phyloP scores from a whole-genome alignment of 64 coral and sea anemone genomes.

The Catalaphyllia jardinei region DNA sequence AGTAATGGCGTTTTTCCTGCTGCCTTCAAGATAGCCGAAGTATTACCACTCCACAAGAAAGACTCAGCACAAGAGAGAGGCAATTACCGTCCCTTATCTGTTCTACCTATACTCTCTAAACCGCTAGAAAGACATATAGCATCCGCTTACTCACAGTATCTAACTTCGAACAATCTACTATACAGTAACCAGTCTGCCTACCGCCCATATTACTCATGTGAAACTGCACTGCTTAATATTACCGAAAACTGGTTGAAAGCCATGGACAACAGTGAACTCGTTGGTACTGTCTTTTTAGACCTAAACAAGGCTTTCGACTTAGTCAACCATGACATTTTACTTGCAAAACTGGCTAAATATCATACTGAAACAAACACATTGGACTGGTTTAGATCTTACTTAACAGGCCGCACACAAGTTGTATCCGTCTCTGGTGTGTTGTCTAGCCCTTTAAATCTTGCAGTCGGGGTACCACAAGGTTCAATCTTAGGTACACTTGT shows the following conservation, averaged over 20 bases:
- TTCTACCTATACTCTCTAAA: conserved; percentile 43
- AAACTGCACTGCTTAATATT: background rate
- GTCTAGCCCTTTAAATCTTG: background rate
- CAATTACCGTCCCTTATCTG: conserved; percentile 44
- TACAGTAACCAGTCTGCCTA: conserved; percentile 22
- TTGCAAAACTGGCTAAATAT: too few species aligned
- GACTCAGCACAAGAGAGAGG: background rate
- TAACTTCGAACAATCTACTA: conserved; percentile 5
- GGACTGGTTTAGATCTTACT: too few species aligned
- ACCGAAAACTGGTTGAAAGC: conserved; percentile 18
- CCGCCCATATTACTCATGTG: conserved; percentile 6
- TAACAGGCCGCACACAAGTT: background rate
- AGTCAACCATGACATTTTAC: too few species aligned
- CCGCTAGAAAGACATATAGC: conserved; percentile 44
- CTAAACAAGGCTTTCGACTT: conserved; percentile 32
- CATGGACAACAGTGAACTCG: conserved; percentile 9
- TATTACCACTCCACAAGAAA: conserved; percentile 36
- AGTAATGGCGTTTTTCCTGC: background rate
- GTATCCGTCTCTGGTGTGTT: background rate
- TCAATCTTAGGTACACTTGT: background rate
- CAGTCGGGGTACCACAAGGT: background rate
- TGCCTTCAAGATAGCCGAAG: conserved; percentile 45
- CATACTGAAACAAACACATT: too few species aligned
- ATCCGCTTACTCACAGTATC: background rate
- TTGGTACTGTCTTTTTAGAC: conserved; percentile 23